These are phyloP conservation scores for Seira ritae DNA, from an alignment of 2,888 invertebrate genomes.

Conservation along the genomic window DNA sequence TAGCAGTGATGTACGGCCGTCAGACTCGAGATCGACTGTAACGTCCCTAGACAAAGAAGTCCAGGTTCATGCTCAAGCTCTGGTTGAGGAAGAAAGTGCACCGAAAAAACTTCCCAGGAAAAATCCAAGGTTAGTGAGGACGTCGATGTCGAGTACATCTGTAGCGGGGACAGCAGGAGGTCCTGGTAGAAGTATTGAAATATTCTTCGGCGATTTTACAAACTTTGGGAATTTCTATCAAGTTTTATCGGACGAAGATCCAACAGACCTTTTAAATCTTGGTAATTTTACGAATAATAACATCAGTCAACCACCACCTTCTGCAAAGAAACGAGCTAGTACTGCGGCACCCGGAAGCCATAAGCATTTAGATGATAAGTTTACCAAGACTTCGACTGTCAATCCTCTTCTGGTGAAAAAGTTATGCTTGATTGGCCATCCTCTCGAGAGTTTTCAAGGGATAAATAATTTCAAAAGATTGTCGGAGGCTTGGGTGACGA, in stretches of 20 bases:
- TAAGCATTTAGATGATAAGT: constrained; percentile 14
- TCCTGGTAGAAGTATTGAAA: constrained; percentile 68
- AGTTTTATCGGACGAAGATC: constrained; percentile 58
- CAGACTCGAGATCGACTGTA: neutral
- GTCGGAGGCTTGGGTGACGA: constrained; percentile 70
- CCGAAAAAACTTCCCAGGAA: neutral
- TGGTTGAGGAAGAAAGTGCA: neutral
- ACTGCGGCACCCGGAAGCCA: neutral
- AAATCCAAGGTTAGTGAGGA: neutral
- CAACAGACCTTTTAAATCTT: constrained; percentile 11
- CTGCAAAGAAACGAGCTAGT: constrained; percentile 27
- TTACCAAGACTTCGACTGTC: constrained; percentile 56
- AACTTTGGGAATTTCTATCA: constrained; percentile 68
- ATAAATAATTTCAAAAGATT: constrained; percentile 68
- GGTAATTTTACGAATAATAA: neutral
- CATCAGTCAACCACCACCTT: neutral
- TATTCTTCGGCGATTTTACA: constrained; percentile 69
- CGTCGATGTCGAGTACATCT: neutral
- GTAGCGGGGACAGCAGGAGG: neutral
- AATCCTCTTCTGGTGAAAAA: constrained; percentile 69
- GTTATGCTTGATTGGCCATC: constrained; percentile 70
- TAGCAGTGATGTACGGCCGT: neutral
- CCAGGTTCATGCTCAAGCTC: neutral
- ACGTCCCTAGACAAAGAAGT: neutral
- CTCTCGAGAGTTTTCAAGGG: constrained; percentile 67